Evolutionary conservation across 2,888 invertebrate species (phyloP).

Genomic region (Calameuta pallipes): DNA sequence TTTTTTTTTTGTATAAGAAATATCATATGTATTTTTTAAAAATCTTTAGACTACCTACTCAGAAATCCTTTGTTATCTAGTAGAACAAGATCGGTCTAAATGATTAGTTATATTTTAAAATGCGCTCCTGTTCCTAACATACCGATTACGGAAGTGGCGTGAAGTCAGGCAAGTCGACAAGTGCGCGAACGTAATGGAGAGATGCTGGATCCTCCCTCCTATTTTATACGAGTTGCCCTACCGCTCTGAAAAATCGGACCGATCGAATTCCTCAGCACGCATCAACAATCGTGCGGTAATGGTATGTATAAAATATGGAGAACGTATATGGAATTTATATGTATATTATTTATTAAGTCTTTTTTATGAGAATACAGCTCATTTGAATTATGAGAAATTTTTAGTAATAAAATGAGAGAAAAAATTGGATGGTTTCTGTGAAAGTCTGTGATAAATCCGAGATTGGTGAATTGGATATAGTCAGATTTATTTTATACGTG

Average conservation of each 20-base stretch:
- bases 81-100: background rate
- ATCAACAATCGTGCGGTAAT: constrained; percentile 2
- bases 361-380: background rate
- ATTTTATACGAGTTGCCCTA: constrained; percentile 52
- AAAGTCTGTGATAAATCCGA: background rate
- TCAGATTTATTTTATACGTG: background rate
- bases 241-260: constrained; percentile 38
- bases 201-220: constrained; percentile 48
- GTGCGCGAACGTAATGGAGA: constrained; percentile 39
- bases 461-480: background rate
- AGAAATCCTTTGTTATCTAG: background rate
- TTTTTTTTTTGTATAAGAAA: background rate
- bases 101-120: background rate
- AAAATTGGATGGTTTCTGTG: background rate
- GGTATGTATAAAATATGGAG: background rate
- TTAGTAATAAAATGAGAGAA: background rate
- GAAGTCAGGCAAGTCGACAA: background rate
- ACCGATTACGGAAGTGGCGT: background rate
- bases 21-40: too few species aligned
- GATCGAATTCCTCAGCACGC: constrained; percentile 13
- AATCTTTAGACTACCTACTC: background rate
- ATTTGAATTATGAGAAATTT: background rate
- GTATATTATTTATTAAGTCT: background rate
- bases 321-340: background rate
- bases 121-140: background rate